Conservation (phyloP, 1,140 invertebrate genomes). For the Eueides isabella region DNA sequence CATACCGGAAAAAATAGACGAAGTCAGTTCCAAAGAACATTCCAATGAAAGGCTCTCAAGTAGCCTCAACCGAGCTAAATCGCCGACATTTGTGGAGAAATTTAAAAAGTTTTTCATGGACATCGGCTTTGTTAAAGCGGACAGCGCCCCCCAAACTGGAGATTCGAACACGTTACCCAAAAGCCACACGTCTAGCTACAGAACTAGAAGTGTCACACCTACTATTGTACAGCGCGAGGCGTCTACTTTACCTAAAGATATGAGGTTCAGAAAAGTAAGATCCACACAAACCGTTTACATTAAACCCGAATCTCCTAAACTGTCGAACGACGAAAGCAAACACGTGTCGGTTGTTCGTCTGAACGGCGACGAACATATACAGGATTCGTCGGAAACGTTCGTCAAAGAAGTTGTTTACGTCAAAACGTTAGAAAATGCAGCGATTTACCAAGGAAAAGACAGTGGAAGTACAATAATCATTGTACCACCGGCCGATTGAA, state of each 20-base stretch:
- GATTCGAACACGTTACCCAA: conserved; percentile 65
- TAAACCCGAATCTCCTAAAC: conserved; percentile 61
- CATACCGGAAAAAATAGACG: conserved; percentile 70
- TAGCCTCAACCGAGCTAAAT: conserved; percentile 70
- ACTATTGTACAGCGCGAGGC: conserved; percentile 58
- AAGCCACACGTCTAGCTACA: conserved; percentile 63
- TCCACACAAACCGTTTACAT: conserved; percentile 75
- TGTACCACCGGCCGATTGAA: conserved; percentile 75
- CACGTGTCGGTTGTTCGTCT: conserved; percentile 71
- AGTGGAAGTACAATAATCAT: conserved; percentile 76
- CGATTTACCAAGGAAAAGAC: conserved; percentile 62
- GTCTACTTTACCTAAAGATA: conserved; percentile 74
- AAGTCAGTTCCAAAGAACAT: conserved; percentile 61
- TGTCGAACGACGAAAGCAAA: conserved; percentile 49
- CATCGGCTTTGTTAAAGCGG: conserved; percentile 67
- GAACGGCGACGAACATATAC: conserved; percentile 69
- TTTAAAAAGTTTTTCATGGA: conserved; percentile 77
- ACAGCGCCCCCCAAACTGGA: conserved; percentile 41
- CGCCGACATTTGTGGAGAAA: conserved; percentile 75
- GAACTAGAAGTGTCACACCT: conserved; percentile 60
- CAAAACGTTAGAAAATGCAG: conserved; percentile 63
- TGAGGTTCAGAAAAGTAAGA: conserved; percentile 72
- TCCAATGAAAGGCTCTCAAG: conserved; percentile 64
- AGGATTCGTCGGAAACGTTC: conserved; percentile 54
- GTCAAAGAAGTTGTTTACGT: conserved; percentile 68